A percentile compares a stretch with the other conserved stretches of the same genome.
These are phyloP conservation scores for Pedionomus torquatus DNA, from an alignment of 2,113 vertebrate species.

Conservation along the genomic window DNA sequence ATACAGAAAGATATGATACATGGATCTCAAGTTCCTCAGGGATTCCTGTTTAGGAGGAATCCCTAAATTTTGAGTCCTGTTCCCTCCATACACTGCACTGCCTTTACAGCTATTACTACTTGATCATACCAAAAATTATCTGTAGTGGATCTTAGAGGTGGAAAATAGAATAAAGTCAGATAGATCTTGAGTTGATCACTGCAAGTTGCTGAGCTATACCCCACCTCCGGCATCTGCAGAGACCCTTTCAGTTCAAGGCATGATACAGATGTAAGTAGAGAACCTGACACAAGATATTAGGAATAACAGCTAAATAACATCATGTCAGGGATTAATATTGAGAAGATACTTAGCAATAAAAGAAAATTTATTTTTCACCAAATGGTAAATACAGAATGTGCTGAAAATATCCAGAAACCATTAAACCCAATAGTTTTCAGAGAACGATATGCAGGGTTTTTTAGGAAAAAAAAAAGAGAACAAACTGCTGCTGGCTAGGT, in stretches of 20 bases:
- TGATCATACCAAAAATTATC: background rate
- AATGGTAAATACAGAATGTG: background rate
- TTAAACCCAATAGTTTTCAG: background rate
- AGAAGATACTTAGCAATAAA: background rate
- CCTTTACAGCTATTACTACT: background rate
- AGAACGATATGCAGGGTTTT: background rate
- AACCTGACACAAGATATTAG: background rate
- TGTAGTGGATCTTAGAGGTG: background rate
- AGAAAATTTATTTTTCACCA: background rate
- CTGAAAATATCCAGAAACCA: background rate
- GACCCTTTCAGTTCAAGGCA: background rate
- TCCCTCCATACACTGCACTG: fast-evolving
- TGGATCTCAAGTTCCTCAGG: background rate
- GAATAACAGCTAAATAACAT: background rate
- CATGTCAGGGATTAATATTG: background rate
- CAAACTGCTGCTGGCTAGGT: background rate
- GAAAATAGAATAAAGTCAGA: background rate
- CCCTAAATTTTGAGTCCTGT: background rate
- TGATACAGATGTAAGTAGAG: background rate
- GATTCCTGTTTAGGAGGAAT: background rate
- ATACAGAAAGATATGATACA: background rate
- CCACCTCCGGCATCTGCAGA: background rate
- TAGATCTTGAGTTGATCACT: background rate
- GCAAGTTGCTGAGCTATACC: background rate
- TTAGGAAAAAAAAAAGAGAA: background rate